phyloP scores from a whole-genome alignment of 2,888 invertebrate genomes.

The Cosmorhoe ocellata region DNA sequence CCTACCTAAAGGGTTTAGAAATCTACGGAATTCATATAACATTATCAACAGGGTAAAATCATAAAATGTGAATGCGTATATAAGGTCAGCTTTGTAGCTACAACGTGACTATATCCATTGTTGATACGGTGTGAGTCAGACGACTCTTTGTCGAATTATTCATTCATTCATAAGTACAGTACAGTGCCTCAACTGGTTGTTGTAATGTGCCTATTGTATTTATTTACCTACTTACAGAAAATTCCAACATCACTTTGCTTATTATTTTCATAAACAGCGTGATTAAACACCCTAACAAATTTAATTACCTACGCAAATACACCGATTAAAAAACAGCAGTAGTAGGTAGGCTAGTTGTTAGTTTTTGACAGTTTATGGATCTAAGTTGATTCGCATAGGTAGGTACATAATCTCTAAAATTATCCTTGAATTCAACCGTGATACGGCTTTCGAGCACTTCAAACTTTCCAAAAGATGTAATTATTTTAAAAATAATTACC shows the following conservation, averaged over 20 bases:
- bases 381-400: background rate
- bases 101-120: conserved; percentile 30
- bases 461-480: no score
- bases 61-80: conserved; percentile 14
- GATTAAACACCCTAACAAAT: no score
- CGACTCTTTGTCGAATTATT: conserved; percentile 30
- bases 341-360: no score
- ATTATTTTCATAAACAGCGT: no score
- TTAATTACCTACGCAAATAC: no score
- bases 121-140: conserved; percentile 34
- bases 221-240: conserved; percentile 7
- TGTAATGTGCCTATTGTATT: conserved; percentile 12
- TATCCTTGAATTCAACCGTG: no score
- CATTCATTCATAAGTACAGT: conserved; percentile 22
- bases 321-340: no score
- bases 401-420: no score
- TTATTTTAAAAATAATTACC: no score
- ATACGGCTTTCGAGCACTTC: no score
- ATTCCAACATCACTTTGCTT: conserved; percentile 7
- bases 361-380: no score
- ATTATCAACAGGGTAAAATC: conserved; percentile 8
- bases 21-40: background rate
- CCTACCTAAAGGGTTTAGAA: no score
- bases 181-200: conserved; percentile 27
- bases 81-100: conserved; percentile 23